phyloP scores from a whole-genome alignment of 2,888 invertebrate genomes.

The Selenia dentaria region DNA sequence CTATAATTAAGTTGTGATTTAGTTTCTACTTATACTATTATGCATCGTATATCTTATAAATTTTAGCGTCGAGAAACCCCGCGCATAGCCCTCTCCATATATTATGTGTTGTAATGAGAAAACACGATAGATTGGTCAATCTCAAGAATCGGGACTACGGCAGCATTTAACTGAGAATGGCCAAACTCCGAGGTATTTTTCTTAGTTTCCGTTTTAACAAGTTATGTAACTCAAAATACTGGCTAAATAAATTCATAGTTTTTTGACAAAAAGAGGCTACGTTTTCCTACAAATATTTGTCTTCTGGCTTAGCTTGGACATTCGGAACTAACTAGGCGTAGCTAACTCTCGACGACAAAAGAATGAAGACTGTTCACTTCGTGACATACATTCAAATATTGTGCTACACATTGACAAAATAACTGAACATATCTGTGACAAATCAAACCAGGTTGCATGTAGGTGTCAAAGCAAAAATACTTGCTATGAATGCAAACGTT shows the following conservation, averaged over 20 bases:
- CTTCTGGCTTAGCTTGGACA: slow-evolving; percentile 16
- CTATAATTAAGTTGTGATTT: too few relatives aligned
- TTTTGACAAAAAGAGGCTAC: slow-evolving; percentile 18
- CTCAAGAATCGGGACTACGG: too few relatives aligned
- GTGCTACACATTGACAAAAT: slow-evolving; percentile 9
- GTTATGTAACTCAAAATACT: too few relatives aligned
- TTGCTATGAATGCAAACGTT: not conserved
- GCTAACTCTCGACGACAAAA: slow-evolving; percentile 29
- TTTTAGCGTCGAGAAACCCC: too few relatives aligned
- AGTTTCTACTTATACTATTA: too few relatives aligned
- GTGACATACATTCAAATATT: slow-evolving; percentile 14
- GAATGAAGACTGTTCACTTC: slow-evolving; percentile 4
- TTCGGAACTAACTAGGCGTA: slow-evolving; percentile 28
- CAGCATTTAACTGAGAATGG: too few relatives aligned
- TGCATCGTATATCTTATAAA: too few relatives aligned
- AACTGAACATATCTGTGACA: slow-evolving; percentile 12
- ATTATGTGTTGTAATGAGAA: too few relatives aligned
- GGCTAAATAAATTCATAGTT: not conserved
- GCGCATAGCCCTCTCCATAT: too few relatives aligned
- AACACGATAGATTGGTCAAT: too few relatives aligned
- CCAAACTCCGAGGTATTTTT: too few relatives aligned
- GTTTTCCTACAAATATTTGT: slow-evolving; percentile 33
- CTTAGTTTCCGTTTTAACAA: too few relatives aligned
- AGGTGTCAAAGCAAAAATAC: not conserved
- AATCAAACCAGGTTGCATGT: not conserved